Conservation (phyloP, 2,113 vertebrate species). For the Vanacampus margaritifer region DNA sequence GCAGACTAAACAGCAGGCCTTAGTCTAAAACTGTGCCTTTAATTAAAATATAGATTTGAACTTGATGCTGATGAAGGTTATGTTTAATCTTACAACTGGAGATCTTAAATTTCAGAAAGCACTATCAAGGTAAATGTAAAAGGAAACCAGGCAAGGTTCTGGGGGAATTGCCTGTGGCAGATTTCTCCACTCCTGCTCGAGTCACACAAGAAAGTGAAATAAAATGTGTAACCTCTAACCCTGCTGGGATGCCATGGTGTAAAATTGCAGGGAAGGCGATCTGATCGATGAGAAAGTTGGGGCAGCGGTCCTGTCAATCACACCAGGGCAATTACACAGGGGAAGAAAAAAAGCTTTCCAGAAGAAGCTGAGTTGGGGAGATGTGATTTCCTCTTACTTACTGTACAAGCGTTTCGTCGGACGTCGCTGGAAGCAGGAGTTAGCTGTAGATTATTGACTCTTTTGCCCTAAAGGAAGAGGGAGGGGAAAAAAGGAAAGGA, state of each 20-base stretch:
- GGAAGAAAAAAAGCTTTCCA: conserved; percentile 21
- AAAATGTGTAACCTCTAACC: background rate
- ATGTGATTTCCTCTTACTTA: conserved; percentile 27
- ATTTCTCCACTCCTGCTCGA: background rate
- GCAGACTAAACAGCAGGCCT: too few species aligned
- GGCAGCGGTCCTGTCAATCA: conserved; percentile 25
- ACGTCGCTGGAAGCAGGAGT: conserved; percentile 44
- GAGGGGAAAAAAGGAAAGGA: background rate
- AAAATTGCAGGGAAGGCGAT: background rate
- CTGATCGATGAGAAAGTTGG: conserved; percentile 12
- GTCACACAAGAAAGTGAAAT: background rate
- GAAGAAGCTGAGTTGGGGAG: conserved; percentile 24
- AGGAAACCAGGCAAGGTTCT: background rate
- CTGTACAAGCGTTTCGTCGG: conserved; percentile 30
- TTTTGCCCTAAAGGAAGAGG: background rate
- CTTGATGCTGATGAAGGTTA: background rate
- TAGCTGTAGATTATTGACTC: conserved; percentile 58
- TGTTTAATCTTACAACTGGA: background rate
- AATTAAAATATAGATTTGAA: background rate
- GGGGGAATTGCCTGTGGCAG: background rate
- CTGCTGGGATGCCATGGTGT: background rate
- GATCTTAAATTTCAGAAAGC: background rate
- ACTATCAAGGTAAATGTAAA: background rate
- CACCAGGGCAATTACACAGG: conserved; percentile 26
- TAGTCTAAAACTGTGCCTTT: background rate